Percentiles rank a stretch among this genome's conserved stretches.
Conservation (phyloP, 1,140 invertebrate species). For the Pseudomyrmex gracilis region DNA sequence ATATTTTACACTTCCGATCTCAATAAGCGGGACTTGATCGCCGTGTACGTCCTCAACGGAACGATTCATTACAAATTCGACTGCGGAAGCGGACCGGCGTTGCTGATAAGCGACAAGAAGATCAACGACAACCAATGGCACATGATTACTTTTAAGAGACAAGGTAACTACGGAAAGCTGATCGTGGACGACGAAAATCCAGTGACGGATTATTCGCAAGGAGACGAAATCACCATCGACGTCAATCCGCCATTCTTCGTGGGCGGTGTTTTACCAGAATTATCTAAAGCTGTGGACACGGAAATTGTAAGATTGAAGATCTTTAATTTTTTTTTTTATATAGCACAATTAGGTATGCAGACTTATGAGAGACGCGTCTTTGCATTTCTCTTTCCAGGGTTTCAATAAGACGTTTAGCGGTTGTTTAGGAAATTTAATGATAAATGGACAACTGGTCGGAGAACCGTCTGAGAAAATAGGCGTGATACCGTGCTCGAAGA, state of each 20-base stretch:
- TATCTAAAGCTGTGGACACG: constrained; percentile 69
- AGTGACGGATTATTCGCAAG: constrained; percentile 86
- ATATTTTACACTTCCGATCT: constrained; percentile 93
- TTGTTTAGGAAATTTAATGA: constrained; percentile 93
- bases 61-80: constrained; percentile 90
- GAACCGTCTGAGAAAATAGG: constrained; percentile 86
- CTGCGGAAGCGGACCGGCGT: constrained; percentile 89
- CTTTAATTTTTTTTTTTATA: neutral
- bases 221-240: constrained; percentile 87
- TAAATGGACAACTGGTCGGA: constrained; percentile 89
- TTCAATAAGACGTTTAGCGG: constrained; percentile 92
- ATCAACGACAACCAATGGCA: constrained; percentile 97
- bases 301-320: constrained; percentile 80
- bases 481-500: constrained; percentile 92
- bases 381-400: constrained; percentile 81
- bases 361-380: constrained; percentile 76
- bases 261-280: constrained; percentile 88
- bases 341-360: neutral
- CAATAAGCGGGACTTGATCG: constrained; percentile 91
- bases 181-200: constrained; percentile 88
- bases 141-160: constrained; percentile 88
- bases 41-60: constrained; percentile 93
- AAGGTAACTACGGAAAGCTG: constrained; percentile 87
- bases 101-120: constrained; percentile 85
- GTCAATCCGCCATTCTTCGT: constrained; percentile 91